These are phyloP conservation scores for Sula dactylatra DNA, from an alignment of 2,113 vertebrate species.

Conservation along the genomic window DNA sequence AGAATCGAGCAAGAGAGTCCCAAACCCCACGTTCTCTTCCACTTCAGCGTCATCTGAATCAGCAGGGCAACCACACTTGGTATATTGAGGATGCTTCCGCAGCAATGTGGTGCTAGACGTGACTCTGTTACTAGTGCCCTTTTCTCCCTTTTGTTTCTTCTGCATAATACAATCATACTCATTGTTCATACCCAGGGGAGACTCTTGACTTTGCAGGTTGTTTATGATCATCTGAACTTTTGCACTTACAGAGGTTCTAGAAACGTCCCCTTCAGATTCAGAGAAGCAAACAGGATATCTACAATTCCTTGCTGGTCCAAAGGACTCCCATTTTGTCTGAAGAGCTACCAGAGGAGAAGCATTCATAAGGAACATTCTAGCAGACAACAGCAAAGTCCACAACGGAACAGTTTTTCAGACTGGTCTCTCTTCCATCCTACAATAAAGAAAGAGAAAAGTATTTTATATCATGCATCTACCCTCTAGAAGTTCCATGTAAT, in stretches of 20 bases:
- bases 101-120: neutral
- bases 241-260: conserved; percentile 78
- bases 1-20: conserved; percentile 71
- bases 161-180: conserved; percentile 74
- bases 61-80: neutral
- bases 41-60: neutral
- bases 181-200: conserved; percentile 83
- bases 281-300: conserved; percentile 85
- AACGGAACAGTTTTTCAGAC: conserved; percentile 12
- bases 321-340: conserved; percentile 89
- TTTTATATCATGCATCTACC: neutral
- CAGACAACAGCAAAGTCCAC: conserved; percentile 53
- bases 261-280: conserved; percentile 76
- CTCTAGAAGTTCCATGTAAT: neutral
- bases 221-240: conserved; percentile 92
- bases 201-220: conserved; percentile 84
- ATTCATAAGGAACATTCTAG: conserved; percentile 98
- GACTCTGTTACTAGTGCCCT: neutral
- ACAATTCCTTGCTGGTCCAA: conserved; percentile 79
- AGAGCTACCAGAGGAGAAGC: conserved; percentile 86
- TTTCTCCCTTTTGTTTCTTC: conserved; percentile 61
- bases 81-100: neutral
- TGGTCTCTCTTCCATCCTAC: conserved; percentile 71
- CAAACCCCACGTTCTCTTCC: neutral
- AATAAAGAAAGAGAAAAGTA: neutral